These are phyloP conservation scores for Lophius piscatorius DNA, from an alignment of 2,113 vertebrate genomes.

Conservation along the genomic window DNA sequence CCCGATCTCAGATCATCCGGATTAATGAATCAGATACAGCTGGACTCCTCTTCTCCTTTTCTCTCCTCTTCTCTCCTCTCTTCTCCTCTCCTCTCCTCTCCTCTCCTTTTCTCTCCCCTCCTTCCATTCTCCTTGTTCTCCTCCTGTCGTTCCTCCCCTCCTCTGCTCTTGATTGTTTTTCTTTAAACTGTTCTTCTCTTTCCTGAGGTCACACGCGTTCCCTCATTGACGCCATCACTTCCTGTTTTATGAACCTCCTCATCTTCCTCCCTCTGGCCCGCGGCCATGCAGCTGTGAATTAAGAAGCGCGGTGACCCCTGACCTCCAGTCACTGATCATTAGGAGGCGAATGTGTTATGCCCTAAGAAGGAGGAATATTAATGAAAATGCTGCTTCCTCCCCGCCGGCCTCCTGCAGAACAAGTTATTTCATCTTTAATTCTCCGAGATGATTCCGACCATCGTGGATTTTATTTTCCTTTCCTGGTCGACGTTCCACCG, in stretches of 20 bases:
- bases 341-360: neutral
- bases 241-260: conserved; percentile 34
- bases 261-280: conserved; percentile 15
- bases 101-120: neutral
- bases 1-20: conserved; percentile 16
- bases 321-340: conserved; percentile 41
- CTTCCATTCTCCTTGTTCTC: neutral
- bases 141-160: neutral
- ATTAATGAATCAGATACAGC: conserved; percentile 15
- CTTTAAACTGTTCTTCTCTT: conserved; percentile 1
- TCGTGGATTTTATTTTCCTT: too few species aligned
- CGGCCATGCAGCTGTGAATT: conserved; percentile 36
- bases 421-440: too few species aligned
- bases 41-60: neutral
- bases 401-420: too few species aligned
- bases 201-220: conserved; percentile 33
- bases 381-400: neutral
- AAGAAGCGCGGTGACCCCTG: conserved; percentile 18
- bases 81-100: too few species aligned
- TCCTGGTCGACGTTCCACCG: too few species aligned
- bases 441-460: too few species aligned
- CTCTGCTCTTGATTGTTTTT: neutral
- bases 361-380: neutral
- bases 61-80: neutral
- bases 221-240: conserved; percentile 38